phyloP scores from a whole-genome alignment of 2,113 vertebrate species.

The Marcusenius ussheri region DNA sequence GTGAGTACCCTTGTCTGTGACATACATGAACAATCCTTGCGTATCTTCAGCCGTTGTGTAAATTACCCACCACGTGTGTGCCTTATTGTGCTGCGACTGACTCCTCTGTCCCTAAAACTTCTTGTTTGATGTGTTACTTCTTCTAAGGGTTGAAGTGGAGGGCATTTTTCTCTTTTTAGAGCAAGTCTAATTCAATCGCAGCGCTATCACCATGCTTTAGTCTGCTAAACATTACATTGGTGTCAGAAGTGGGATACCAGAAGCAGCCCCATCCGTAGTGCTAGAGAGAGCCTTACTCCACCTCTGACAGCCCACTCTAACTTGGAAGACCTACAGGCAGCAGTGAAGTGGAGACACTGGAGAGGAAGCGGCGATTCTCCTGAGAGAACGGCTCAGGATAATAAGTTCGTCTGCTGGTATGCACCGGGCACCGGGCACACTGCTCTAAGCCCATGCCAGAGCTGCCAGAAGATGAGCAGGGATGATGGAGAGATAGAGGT shows the following conservation, averaged over 20 bases:
- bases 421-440: neutral
- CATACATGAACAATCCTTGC: too few species aligned
- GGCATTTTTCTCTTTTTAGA: too few species aligned
- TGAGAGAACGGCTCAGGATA: neutral
- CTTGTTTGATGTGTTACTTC: too few species aligned
- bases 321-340: neutral
- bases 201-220: neutral
- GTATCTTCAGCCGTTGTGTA: too few species aligned
- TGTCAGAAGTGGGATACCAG: neutral
- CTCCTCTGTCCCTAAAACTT: too few species aligned
- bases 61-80: neutral
- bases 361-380: neutral
- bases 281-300: neutral
- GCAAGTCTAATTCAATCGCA: too few species aligned
- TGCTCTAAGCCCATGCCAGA: neutral
- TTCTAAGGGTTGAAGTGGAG: too few species aligned
- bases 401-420: neutral
- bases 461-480: neutral
- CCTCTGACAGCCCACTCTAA: neutral
- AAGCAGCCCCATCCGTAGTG: neutral
- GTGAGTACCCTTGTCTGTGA: neutral
- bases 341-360: neutral
- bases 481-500: neutral
- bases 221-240: neutral
- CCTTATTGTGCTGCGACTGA: neutral